Base-by-base conservation (phyloP, 1,140 invertebrate genomes). In the Lutraria rhynchaena region DNA sequence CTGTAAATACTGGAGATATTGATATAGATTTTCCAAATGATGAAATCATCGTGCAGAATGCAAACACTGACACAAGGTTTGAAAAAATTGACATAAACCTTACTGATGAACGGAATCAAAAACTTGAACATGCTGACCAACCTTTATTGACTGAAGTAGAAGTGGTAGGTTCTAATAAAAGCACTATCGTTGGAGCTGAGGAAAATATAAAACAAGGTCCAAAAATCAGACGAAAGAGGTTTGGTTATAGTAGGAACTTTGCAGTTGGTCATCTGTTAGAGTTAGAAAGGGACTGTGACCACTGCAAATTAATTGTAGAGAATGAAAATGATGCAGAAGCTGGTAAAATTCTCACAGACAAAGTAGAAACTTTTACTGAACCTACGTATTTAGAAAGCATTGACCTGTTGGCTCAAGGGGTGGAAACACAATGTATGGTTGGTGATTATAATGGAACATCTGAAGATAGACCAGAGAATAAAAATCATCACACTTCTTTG, bases 231-330 rank as follows among this genome's bases (percentile, higher is more conserved):
- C 53, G 37, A 24, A 31, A 74, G 22, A 74, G 71, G 24, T 57
- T 31, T 74, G 71, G 57, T 29, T 74, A 74, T 19, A 15, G 13
- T 13, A 27, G 71, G 1, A 58, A 46, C 46, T 74, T 74, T 60
- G 33, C 71, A 15, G 60, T 74, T 44, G 71, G 71, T 17, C 71
- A 74, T 29, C 19, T 74, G 19, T 27, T 74, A n/a, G 51, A 74
- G 22, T 51, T 55, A n/a, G 63, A 67, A 33, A n/a, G n/a, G n/a
- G n/a, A n/a, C n/a, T n/a, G n/a, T n/a, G n/a, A n/a, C n/a, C n/a
- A n/a, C n/a, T n/a, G n/a, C n/a, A n/a, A n/a, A n/a, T n/a, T n/a
- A n/a, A n/a, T n/a, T n/a, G n/a, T n/a, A n/a, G n/a, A n/a, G n/a
- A n/a, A 44, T 46, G 58, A 53, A n/a, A 53, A 53, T 3, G 19